Percentiles rank a stretch among this genome's conserved stretches.
Evolutionary conservation across 2,113 vertebrate genomes (phyloP).

Genomic region (Protobothrops mucrosquamatus): DNA sequence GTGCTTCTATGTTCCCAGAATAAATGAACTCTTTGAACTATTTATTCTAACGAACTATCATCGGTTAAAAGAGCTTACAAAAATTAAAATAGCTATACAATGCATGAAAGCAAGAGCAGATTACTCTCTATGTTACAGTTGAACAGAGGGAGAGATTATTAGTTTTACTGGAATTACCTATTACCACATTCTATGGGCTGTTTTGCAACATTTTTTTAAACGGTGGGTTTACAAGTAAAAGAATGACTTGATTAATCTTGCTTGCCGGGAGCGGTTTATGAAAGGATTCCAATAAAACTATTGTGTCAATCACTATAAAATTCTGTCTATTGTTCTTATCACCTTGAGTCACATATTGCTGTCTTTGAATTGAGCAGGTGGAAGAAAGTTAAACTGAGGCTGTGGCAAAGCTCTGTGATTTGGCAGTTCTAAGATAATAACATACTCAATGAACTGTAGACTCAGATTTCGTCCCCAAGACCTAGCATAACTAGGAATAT

Average conservation of each 20-base stretch:
- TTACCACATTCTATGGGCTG: too few relatives aligned
- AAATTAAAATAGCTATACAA: not conserved
- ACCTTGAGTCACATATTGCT: not conserved
- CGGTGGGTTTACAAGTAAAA: not conserved
- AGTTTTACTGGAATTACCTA: not conserved
- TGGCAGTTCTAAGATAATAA: not conserved
- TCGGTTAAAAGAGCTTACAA: not conserved
- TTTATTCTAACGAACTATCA: not conserved
- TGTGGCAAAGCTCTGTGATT: not conserved
- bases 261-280: too few relatives aligned
- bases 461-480: not conserved
- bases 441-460: not conserved
- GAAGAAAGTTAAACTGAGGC: not conserved
- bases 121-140: not conserved
- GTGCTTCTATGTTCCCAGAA: not conserved
- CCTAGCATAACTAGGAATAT: not conserved
- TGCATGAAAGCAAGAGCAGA: not conserved
- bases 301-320: too few relatives aligned
- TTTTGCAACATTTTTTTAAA: not conserved
- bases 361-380: not conserved
- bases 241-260: not conserved
- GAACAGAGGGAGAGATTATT: not conserved
- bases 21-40: not conserved
- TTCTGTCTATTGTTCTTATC: not conserved
- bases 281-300: too few relatives aligned